Evolutionary conservation across 2,888 invertebrate genomes (phyloP).

Genomic region (Coronaproctus castanopsis): DNA sequence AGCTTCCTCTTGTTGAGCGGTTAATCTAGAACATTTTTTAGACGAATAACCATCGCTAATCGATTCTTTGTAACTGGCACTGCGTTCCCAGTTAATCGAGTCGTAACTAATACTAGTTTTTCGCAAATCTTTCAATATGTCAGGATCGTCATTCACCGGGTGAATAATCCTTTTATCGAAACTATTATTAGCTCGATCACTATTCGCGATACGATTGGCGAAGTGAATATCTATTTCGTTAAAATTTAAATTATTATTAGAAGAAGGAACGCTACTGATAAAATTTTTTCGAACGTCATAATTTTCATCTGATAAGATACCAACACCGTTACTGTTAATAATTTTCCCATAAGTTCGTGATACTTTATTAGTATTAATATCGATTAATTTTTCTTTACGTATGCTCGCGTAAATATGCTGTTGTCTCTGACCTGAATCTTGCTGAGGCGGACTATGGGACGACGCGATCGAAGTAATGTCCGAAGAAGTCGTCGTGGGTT

Average conservation of each 20-base stretch:
- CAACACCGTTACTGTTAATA: too few species aligned
- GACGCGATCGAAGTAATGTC: constrained; percentile 32
- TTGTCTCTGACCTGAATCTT: constrained; percentile 18
- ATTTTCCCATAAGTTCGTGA: too few species aligned
- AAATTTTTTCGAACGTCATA: too few species aligned
- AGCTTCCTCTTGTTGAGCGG: constrained; percentile 6
- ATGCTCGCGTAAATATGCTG: constrained; percentile 1
- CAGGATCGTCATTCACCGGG: constrained; percentile 5
- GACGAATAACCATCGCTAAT: constrained; percentile 1
- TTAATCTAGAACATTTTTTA: constrained; percentile 24
- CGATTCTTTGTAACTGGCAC: constrained; percentile 55
- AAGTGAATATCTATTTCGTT: background rate
- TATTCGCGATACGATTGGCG: background rate
- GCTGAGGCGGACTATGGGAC: constrained; percentile 31
- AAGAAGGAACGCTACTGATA: too few species aligned
- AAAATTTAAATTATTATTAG: too few species aligned
- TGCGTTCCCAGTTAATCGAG: constrained; percentile 42
- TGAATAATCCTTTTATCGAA: background rate
- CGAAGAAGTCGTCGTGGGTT: constrained; percentile 26
- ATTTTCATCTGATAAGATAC: too few species aligned
- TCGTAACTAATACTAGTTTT: background rate
- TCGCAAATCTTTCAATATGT: constrained; percentile 9
- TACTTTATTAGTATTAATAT: too few species aligned
- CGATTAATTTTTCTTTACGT: too few species aligned
- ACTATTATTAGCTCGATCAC: background rate